phyloP scores from a whole-genome alignment of 2,113 vertebrate genomes.

The Toxotes chatareus region DNA sequence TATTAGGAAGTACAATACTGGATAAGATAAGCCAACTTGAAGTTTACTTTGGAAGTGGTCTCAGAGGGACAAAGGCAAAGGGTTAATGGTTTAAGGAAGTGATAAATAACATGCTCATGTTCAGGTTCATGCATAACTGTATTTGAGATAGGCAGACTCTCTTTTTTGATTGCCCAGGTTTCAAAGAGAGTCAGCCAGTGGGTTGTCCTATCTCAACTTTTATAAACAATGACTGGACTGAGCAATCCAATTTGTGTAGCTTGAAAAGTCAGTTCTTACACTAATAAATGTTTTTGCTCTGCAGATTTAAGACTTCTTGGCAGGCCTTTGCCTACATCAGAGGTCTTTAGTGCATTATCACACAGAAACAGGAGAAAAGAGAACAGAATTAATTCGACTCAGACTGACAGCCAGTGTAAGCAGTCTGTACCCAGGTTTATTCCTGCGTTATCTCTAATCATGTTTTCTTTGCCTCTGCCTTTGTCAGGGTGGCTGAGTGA shows the following conservation, averaged over 20 bases:
- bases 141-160: conserved; percentile 10
- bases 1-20: neutral
- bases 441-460: conserved; percentile 53
- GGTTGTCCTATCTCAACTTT: conserved; percentile 11
- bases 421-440: conserved; percentile 37
- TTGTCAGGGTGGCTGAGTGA: conserved; percentile 35
- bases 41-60: conserved; percentile 9
- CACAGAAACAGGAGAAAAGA: conserved; percentile 30
- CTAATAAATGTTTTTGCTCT: conserved; percentile 16
- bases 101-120: conserved; percentile 13
- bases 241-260: conserved; percentile 26
- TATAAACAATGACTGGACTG: conserved; percentile 35
- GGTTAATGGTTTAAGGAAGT: conserved; percentile 7
- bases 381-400: conserved; percentile 40
- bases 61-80: conserved; percentile 35
- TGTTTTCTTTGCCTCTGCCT: conserved; percentile 44
- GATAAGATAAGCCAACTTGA: conserved; percentile 23
- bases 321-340: conserved; percentile 16
- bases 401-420: conserved; percentile 46
- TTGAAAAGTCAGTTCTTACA: conserved; percentile 29
- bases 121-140: conserved; percentile 4
- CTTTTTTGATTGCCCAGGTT: conserved; percentile 17
- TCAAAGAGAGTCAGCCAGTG: neutral
- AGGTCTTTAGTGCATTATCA: conserved; percentile 40
- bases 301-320: conserved; percentile 15